These are phyloP conservation scores for Eurois occulta DNA, from an alignment of 2,888 invertebrate species.

Conservation along the genomic window DNA sequence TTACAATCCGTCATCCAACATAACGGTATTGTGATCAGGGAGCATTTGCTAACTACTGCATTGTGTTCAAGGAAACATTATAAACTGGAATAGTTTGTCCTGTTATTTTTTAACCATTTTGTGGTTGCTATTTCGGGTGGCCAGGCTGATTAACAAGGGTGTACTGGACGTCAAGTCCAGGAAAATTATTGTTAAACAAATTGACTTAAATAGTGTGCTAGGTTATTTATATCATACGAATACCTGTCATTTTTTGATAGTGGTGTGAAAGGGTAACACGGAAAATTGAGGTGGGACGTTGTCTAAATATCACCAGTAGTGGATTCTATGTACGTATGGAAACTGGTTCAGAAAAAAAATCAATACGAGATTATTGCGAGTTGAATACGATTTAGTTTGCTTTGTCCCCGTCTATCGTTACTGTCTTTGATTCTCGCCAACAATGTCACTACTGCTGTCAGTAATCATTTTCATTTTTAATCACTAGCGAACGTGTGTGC, in stretches of 20 bases:
- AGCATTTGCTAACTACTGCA: neutral
- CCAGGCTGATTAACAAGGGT: neutral
- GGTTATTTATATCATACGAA: too few species aligned
- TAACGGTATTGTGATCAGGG: conserved; percentile 40
- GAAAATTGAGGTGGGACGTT: neutral
- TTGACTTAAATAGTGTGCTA: neutral
- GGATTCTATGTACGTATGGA: neutral
- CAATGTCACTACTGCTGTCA: conserved; percentile 7
- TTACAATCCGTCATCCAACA: conserved; percentile 33
- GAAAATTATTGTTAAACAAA: neutral
- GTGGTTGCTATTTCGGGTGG: neutral
- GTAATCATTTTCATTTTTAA: conserved; percentile 14
- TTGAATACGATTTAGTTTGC: neutral
- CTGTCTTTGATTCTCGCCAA: neutral
- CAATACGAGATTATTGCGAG: neutral
- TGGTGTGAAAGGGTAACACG: neutral
- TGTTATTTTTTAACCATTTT: neutral
- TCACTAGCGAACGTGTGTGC: conserved; percentile 9
- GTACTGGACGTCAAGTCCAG: neutral
- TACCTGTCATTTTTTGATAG: neutral
- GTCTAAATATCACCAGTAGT: neutral
- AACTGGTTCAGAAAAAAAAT: neutral
- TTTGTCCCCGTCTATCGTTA: neutral
- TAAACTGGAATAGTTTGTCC: neutral
- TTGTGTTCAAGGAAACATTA: neutral